Conservation (phyloP, 2,888 invertebrate species). For the Eledona agricola region DNA sequence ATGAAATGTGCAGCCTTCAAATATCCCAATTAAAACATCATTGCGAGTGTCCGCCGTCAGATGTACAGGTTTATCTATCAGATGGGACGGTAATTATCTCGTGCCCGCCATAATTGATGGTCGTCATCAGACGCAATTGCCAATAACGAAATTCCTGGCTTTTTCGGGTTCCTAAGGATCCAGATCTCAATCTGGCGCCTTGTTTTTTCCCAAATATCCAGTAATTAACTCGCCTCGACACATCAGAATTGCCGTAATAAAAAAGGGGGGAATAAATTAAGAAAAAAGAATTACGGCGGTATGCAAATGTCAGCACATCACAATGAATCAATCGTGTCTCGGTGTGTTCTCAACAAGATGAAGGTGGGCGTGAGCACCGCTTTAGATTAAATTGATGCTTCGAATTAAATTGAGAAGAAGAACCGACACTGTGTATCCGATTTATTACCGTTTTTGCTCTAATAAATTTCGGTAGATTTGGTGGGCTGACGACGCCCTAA, state of each 20-base stretch:
- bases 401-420: constrained; percentile 32
- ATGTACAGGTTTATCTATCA: too few relatives aligned
- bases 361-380: constrained; percentile 37
- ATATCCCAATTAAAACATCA: too few relatives aligned
- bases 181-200: constrained; percentile 21
- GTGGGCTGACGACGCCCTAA: constrained; percentile 12
- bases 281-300: constrained; percentile 31
- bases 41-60: too few relatives aligned
- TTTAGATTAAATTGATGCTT: constrained; percentile 38
- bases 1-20: too few relatives aligned
- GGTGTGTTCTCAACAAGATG: constrained; percentile 31
- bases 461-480: constrained; percentile 26
- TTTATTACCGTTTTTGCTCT: constrained; percentile 27
- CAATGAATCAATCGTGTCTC: constrained; percentile 37
- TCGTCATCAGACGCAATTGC: constrained; percentile 22
- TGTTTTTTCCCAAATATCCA: constrained; percentile 22
- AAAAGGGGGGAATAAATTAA: constrained; percentile 32
- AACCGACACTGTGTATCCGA: constrained; percentile 18
- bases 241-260: constrained; percentile 21
- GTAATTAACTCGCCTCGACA: constrained; percentile 32
- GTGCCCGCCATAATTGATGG: constrained; percentile 14
- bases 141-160: constrained; percentile 20
- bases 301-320: constrained; percentile 35
- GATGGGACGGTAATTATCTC: constrained; percentile 20
- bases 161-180: constrained; percentile 12